A percentile compares a stretch with the other conserved stretches of the same genome.
phyloP scores from a whole-genome alignment of 2,888 invertebrate genomes.

The Dromius quadrimaculatus region DNA sequence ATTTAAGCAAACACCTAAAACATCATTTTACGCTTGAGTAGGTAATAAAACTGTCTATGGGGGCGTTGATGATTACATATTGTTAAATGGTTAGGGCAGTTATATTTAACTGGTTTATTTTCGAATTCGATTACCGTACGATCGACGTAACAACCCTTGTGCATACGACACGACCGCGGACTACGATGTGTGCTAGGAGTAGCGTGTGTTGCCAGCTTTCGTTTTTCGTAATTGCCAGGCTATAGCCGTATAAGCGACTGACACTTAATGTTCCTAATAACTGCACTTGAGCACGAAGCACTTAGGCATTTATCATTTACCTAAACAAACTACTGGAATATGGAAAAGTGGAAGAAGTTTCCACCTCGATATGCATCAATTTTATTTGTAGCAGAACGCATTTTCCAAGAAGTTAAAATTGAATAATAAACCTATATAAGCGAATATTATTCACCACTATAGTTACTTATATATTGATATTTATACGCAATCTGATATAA shows the following conservation, averaged over 20 bases:
- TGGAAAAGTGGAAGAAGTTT: too few species aligned
- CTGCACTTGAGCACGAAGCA: conserved; percentile 33
- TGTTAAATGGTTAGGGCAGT: conserved; percentile 51
- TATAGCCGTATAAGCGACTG: conserved; percentile 32
- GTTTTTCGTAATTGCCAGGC: conserved; percentile 36
- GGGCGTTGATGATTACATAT: conserved; percentile 48
- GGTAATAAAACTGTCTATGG: conserved; percentile 48
- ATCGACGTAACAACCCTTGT: not conserved
- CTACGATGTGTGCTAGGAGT: not conserved
- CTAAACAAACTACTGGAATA: conserved; percentile 30
- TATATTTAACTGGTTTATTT: conserved; percentile 49
- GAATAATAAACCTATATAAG: too few species aligned
- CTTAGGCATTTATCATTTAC: conserved; percentile 29
- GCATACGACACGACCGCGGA: too few species aligned
- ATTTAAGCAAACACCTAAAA: conserved; percentile 49
- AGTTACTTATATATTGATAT: too few species aligned
- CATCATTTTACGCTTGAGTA: conserved; percentile 46
- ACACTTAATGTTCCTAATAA: conserved; percentile 40
- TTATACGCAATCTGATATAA: too few species aligned
- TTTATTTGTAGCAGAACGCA: not conserved
- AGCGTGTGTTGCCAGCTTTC: conserved; percentile 19
- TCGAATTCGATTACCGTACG: conserved; percentile 46
- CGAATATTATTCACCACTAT: too few species aligned
- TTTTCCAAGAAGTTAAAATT: too few species aligned
- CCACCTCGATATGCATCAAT: not conserved